phyloP scores from a whole-genome alignment of 2,797 vertebrate genomes.

The Tympanoctomys barrerae region DNA sequence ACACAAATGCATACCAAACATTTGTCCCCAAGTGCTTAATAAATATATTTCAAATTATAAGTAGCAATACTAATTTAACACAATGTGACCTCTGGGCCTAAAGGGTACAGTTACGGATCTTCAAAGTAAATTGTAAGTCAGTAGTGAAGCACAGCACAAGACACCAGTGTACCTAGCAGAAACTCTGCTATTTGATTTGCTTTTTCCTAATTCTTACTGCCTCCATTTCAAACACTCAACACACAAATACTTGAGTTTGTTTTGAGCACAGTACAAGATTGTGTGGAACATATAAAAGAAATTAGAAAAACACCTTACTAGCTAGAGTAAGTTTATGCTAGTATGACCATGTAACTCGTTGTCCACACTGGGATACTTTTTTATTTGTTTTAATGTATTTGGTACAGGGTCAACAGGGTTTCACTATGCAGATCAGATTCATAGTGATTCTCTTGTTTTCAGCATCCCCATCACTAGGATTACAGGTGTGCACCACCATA shows the following conservation, averaged over 20 bases:
- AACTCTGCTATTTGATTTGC: background rate
- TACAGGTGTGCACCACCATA: too few species aligned
- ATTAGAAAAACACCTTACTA: background rate
- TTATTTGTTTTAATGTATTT: too few species aligned
- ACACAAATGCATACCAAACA: background rate
- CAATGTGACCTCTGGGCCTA: background rate
- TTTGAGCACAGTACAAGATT: background rate
- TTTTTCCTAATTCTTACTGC: rapidly evolving
- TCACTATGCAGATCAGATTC: too few species aligned
- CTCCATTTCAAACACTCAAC: background rate
- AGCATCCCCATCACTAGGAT: too few species aligned
- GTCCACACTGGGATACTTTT: background rate
- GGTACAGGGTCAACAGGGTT: too few species aligned
- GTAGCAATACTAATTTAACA: background rate
- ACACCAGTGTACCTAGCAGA: too few species aligned
- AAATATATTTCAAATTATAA: background rate
- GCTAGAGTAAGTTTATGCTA: background rate
- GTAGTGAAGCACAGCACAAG: background rate
- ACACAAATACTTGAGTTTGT: background rate
- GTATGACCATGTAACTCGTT: background rate
- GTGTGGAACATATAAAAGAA: background rate
- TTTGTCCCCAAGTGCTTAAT: background rate
- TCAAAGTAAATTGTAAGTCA: background rate
- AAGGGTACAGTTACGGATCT: background rate
- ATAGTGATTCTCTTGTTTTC: too few species aligned